Evolutionary conservation across 2,888 invertebrate genomes (phyloP), one percentile per base, ranked within the genome.

Genomic region (Romanomermis culicivorax): DNA sequence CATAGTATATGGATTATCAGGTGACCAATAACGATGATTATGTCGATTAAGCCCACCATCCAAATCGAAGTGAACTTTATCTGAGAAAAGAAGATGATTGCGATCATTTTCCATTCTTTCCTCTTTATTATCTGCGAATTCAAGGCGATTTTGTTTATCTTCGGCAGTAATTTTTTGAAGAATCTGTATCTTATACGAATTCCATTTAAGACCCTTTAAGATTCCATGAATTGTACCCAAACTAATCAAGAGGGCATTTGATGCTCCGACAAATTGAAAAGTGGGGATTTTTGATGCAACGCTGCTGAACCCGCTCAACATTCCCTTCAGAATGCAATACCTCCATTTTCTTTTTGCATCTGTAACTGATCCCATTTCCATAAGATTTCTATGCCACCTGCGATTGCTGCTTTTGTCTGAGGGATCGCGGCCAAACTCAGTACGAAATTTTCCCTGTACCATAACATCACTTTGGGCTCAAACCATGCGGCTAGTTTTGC

Each of bases 361-460:
- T 7, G 17, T 45, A 7, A 11, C 23, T 45, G 11, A n/a, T 45
- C 45, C 45, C 11, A 23, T 45, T n/a, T 45, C 45, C 45, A 45
- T 45, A 23, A 45, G 23, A 45, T 11, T n/a, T 45, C 45, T 45
- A 23, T 11, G 45, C 45, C 45, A 45, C 11, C 23, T 45, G 11
- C 23, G 45, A 45, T n/a, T 45, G 45, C 45, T 45, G 7, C 4
- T n/a, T 23, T 45, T 45, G 17, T 11, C 17, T n/a, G 45, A 23
- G 23, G 45, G 45, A n/a, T 45, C 45, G 23, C 45, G 45, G 23
- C 23, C 23, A 45, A 45, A 45, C 45, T 45, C 45, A 45, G 45
- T 23, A 45, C 45, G 45, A 45, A 45, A 45, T 45, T 45, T 45
- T 45, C 45, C 4, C 45, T 45, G 45, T 23, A 45, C 45, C 23